phyloP scores from a whole-genome alignment of 2,113 vertebrate genomes.

The Strix uralensis region DNA sequence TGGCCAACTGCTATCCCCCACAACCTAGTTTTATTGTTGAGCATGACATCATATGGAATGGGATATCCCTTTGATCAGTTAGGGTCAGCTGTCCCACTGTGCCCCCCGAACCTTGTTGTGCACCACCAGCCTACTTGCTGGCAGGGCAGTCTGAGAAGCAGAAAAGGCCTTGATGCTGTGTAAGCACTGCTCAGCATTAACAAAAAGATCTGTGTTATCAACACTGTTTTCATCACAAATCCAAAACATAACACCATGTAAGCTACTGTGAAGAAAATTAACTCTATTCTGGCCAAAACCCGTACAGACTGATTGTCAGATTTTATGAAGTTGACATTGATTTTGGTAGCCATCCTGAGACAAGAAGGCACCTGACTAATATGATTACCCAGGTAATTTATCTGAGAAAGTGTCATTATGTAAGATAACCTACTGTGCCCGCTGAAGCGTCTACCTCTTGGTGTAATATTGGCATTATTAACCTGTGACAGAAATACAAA shows the following conservation, averaged over 20 bases:
- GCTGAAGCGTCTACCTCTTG: background rate
- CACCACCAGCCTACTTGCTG: background rate
- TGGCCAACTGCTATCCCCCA: background rate
- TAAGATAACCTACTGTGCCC: background rate
- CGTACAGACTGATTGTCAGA: background rate
- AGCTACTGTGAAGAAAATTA: background rate
- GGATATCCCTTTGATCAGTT: background rate
- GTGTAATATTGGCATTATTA: background rate
- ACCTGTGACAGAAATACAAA: background rate
- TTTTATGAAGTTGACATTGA: background rate
- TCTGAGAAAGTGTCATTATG: background rate
- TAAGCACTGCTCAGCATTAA: no score
- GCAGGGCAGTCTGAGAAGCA: background rate
- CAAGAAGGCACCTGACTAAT: background rate
- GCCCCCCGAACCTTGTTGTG: background rate
- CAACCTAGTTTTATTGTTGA: background rate
- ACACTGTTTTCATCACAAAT: background rate
- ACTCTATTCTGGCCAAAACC: background rate
- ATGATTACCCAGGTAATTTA: background rate
- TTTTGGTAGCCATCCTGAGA: background rate
- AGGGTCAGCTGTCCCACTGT: background rate
- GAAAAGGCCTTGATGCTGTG: background rate
- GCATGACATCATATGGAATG: background rate
- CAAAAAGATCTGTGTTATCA: background rate
- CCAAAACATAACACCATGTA: background rate